These are phyloP conservation scores for Tiliacea aurago DNA, from an alignment of 2,888 invertebrate genomes.

Conservation along the genomic window DNA sequence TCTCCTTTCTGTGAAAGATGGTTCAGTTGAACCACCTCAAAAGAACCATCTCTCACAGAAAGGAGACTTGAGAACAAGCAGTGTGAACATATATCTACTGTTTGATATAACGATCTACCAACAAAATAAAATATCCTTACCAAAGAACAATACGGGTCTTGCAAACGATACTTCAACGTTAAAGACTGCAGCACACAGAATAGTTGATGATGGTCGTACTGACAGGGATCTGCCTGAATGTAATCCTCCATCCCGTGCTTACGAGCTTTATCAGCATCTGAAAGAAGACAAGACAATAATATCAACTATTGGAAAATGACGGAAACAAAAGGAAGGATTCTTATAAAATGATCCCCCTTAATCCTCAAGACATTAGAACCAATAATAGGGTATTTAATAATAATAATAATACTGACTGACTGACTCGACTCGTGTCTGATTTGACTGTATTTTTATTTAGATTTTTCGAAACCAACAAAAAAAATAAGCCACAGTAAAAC, in stretches of 20 bases:
- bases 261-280: constrained; percentile 98
- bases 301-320: neutral
- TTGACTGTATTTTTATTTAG: no score
- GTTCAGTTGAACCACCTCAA: no score
- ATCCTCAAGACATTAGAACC: no score
- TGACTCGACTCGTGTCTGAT: no score
- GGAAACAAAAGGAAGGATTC: neutral
- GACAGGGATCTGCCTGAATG: constrained; percentile 99
- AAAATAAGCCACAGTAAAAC: no score
- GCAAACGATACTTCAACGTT: constrained; percentile 98
- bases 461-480: no score
- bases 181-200: constrained; percentile 98
- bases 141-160: constrained; percentile 99
- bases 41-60: neutral
- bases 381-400: neutral
- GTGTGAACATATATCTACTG: neutral
- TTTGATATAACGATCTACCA: neutral
- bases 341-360: neutral
- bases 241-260: constrained; percentile 99
- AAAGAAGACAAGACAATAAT: constrained; percentile 53
- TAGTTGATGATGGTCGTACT: constrained; percentile 98
- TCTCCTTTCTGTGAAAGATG: no score
- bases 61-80: neutral
- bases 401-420: no score
- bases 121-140: constrained; percentile 87